A percentile compares a stretch with the other conserved stretches of the same genome.
Conservation (phyloP, 1,140 invertebrate genomes). For the silkworm (Bombyx mori) region DNA sequence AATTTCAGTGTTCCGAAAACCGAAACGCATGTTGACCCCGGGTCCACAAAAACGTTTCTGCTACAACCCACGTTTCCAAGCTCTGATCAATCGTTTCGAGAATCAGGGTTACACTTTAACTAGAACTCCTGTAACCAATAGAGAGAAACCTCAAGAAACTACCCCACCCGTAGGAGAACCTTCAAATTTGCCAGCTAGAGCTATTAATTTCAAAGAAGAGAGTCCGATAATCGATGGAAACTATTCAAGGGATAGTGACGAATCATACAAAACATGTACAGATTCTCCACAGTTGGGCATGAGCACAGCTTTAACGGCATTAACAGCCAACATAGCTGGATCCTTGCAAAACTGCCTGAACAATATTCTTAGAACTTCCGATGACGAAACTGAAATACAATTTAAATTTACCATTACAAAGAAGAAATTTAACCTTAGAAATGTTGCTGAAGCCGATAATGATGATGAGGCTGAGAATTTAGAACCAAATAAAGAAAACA, state of each 20-base stretch:
- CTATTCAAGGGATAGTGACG: constrained; percentile 42
- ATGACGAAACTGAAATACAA: constrained; percentile 66
- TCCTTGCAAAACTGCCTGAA: constrained; percentile 56
- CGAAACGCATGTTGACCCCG: constrained; percentile 60
- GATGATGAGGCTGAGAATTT: constrained; percentile 26
- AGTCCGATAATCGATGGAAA: constrained; percentile 39
- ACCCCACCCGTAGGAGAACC: constrained; percentile 52
- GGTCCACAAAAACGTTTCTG: constrained; percentile 46
- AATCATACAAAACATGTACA: constrained; percentile 49
- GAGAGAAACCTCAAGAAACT: constrained; percentile 31
- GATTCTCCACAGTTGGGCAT: constrained; percentile 30
- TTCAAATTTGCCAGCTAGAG: constrained; percentile 44
- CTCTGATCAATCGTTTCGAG: constrained; percentile 65
- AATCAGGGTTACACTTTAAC: constrained; percentile 34
- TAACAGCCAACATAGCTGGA: constrained; percentile 56
- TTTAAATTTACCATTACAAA: constrained; percentile 67
- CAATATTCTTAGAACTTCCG: constrained; percentile 40
- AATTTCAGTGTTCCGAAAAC: constrained; percentile 56
- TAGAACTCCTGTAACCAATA: constrained; percentile 36
- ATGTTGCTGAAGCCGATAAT: constrained; percentile 27
- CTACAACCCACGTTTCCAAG: constrained; percentile 63
- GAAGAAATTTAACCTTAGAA: constrained; percentile 53
- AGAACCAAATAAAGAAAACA: constrained; percentile 48
- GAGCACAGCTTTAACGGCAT: constrained; percentile 41
- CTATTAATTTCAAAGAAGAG: constrained; percentile 65